Evolutionary conservation across 2,797 vertebrate species (phyloP).

Genomic region (Anguilla pacifica): DNA sequence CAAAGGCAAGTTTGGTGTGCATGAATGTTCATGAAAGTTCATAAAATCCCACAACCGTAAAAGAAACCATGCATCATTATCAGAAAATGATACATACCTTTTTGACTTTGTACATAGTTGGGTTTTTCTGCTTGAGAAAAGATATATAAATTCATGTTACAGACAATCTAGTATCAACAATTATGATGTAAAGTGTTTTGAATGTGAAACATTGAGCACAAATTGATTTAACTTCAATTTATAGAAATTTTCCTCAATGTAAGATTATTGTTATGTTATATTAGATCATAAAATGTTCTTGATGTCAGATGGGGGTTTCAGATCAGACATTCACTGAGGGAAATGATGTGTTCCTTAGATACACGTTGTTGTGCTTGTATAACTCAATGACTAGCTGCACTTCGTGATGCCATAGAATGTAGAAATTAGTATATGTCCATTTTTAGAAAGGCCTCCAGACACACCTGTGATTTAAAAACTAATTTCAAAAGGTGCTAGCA

Average conservation of each 20-base stretch:
- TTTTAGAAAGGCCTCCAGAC: neutral
- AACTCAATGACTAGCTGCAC: constrained; percentile 29
- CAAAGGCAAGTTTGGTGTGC: constrained; percentile 28
- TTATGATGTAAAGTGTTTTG: constrained; percentile 17
- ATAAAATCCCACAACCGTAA: neutral
- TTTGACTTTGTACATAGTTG: constrained; percentile 26
- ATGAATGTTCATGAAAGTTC: neutral
- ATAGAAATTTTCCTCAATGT: neutral
- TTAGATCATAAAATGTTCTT: constrained; percentile 5
- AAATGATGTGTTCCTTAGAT: constrained; percentile 23
- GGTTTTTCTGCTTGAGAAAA: constrained; percentile 12
- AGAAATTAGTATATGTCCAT: constrained; percentile 26
- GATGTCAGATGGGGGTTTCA: neutral
- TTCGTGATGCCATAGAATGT: constrained; percentile 31
- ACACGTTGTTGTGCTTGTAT: constrained; percentile 14
- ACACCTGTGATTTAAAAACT: neutral
- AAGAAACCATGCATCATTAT: constrained; percentile 4
- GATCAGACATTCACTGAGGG: neutral
- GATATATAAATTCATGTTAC: neutral
- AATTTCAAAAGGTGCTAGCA: constrained; percentile 26
- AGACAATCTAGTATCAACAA: constrained; percentile 15
- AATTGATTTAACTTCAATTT: constrained; percentile 1
- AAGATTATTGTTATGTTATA: too few relatives aligned
- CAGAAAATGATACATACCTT: neutral
- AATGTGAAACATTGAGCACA: constrained; percentile 33